A percentile compares a stretch with the other conserved stretches of the same genome.
Conservation (phyloP, 2,113 vertebrate species). For the Cranoglanis bouderius region DNA sequence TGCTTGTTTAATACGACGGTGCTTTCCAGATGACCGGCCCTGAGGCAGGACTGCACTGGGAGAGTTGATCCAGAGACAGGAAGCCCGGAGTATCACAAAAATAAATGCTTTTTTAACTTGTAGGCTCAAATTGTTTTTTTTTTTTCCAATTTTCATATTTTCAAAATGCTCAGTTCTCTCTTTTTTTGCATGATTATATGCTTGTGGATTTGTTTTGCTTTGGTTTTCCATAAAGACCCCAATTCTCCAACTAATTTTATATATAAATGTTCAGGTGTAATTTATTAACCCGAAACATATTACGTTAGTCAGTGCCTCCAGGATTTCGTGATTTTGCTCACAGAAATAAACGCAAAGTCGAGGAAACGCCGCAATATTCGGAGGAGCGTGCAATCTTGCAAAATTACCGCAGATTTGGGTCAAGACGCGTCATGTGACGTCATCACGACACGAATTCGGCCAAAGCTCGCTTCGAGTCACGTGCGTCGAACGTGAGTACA, state of each 20-base stretch:
- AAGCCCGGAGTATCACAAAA: neutral
- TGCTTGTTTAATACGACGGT: slow-evolving; percentile 73
- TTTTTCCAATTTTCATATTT: neutral
- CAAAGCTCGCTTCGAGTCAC: too few species aligned
- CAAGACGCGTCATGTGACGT: too few species aligned
- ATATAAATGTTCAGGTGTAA: neutral
- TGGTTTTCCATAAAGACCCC: neutral
- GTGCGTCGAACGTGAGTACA: too few species aligned
- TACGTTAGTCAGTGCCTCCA: neutral
- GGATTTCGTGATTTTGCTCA: too few species aligned
- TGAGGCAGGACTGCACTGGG: slow-evolving; percentile 32
- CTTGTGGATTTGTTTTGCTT: neutral
- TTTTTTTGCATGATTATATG: neutral
- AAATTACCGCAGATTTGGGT: too few species aligned
- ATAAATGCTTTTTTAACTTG: slow-evolving; percentile 18
- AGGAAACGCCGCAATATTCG: too few species aligned
- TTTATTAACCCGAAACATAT: neutral
- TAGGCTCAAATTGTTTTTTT: neutral
- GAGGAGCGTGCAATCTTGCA: too few species aligned
- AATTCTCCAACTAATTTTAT: neutral
- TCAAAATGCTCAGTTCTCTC: neutral
- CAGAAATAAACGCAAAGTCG: too few species aligned
- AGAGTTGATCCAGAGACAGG: slow-evolving; percentile 2
- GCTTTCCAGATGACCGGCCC: slow-evolving; percentile 62
- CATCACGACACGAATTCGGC: too few species aligned